Conservation (phyloP, 2,113 vertebrate species). For the Cathartes aura region DNA sequence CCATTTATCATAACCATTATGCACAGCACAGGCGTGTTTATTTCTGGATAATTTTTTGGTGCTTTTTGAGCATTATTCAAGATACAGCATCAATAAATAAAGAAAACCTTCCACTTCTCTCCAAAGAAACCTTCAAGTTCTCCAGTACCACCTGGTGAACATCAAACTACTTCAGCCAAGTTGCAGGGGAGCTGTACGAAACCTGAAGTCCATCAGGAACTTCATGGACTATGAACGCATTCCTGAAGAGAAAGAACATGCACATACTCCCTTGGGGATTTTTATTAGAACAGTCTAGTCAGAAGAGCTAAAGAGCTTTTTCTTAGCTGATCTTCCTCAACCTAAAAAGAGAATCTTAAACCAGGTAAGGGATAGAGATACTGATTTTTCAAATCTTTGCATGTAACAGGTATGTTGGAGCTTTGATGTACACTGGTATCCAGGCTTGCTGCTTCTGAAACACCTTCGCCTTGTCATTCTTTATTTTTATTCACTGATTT, state of each 20-base stretch:
- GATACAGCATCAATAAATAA: background rate
- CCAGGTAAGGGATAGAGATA: background rate
- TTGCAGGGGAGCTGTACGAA: background rate
- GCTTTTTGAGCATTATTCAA: background rate
- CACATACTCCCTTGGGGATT: background rate
- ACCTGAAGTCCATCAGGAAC: background rate
- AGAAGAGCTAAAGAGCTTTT: background rate
- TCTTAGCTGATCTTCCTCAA: background rate
- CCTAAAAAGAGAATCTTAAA: background rate
- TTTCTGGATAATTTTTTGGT: background rate
- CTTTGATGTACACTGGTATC: background rate
- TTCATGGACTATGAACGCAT: rapidly evolving
- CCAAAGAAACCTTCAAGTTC: background rate
- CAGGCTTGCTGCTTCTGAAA: background rate
- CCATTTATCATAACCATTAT: background rate
- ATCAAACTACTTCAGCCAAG: background rate
- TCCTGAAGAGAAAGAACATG: background rate
- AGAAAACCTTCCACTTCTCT: background rate
- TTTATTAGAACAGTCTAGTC: background rate
- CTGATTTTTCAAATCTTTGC: background rate
- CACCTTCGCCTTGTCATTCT: background rate
- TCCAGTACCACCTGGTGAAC: background rate
- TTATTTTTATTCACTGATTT: background rate
- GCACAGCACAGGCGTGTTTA: background rate
- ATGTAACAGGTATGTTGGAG: background rate